Percentiles rank a stretch among this genome's conserved stretches.
phyloP scores from a whole-genome alignment of 2,113 vertebrate species.

The Choloepus hoffmanni region DNA sequence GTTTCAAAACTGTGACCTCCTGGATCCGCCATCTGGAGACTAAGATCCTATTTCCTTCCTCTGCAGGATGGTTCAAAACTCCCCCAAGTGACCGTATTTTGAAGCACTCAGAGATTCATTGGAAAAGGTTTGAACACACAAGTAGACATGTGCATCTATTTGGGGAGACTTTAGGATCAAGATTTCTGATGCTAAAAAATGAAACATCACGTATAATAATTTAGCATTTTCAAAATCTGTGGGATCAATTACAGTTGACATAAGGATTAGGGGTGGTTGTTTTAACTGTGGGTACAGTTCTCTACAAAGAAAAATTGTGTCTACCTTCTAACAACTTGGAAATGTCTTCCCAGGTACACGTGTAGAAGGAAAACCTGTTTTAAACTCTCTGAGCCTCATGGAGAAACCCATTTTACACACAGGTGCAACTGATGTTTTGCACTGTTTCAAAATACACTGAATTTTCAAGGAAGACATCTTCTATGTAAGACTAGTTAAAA shows the following conservation, averaged over 20 bases:
- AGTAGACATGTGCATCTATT: fast-evolving
- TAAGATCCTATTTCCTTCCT: not conserved
- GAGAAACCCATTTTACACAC: not conserved
- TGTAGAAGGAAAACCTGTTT: not conserved
- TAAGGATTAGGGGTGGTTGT: not conserved
- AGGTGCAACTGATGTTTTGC: not conserved
- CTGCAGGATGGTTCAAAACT: not conserved
- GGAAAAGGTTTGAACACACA: not conserved
- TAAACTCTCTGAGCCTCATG: not conserved
- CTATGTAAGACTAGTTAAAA: not conserved
- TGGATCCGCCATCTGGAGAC: not conserved
- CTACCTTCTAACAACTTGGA: not conserved
- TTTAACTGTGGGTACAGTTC: not conserved
- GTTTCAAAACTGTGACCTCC: not conserved
- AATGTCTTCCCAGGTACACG: not conserved
- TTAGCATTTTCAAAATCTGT: not conserved
- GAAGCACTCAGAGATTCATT: not conserved
- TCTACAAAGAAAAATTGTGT: not conserved
- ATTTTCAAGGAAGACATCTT: not conserved
- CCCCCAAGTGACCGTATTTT: not conserved
- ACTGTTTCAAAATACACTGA: not conserved
- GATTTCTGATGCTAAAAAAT: not conserved
- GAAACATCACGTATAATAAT: not conserved
- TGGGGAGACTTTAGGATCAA: not conserved
- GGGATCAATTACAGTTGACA: no score